Evolutionary conservation across 2,797 vertebrate species (phyloP), one percentile per base, ranked within the genome.

Genomic region (Tokudaia muenninki): DNA sequence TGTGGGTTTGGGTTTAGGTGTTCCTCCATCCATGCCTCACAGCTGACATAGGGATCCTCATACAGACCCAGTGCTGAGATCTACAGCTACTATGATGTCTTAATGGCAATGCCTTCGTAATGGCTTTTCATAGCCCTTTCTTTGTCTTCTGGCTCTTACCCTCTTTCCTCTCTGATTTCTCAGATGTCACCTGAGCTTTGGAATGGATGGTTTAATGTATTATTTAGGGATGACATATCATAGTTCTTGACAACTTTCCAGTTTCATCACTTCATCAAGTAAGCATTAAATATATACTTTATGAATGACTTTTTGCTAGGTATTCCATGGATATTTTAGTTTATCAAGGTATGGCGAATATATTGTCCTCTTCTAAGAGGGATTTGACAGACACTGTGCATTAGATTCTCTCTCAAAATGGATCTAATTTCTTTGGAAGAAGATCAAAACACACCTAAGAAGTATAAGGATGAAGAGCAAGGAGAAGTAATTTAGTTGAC

Each of bases 371-470:
- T 92, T 96, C 0, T 74, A 74, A 79, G 59, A 74, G 21, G 8
- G 3, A 67, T 89, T 87, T 90, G 9, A 86, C 50, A 22, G 17
- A 86, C n/a, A 67, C 26, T 63, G 1, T 14, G 22, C 59, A 72
- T 82, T 21, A 92, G 88, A n/a, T 91, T 90, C 17, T 78, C 21
- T 83, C 81, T 93, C 61, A 93, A 94, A 94, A 74, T 59, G 91
- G 16, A 75, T 63, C 70, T 65, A 26, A 83, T 3, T 65, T 88
- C 75, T 95, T 37, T 50, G 61, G 7, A 67, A 14, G 6, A 75
- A 95, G 41, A 47, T 86, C 11, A 72, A 95, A 44, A n/a, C 81
- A 31, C 12, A 37, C 72, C 29, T 75, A 1, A 87, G 44, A 88
- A 95, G 9, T 14, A 1, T 92, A 59, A 93, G 24, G 26, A 37